Evolutionary conservation across 2,888 invertebrate species (phyloP).

Genomic region (Chalcosyrphus nemorum): DNA sequence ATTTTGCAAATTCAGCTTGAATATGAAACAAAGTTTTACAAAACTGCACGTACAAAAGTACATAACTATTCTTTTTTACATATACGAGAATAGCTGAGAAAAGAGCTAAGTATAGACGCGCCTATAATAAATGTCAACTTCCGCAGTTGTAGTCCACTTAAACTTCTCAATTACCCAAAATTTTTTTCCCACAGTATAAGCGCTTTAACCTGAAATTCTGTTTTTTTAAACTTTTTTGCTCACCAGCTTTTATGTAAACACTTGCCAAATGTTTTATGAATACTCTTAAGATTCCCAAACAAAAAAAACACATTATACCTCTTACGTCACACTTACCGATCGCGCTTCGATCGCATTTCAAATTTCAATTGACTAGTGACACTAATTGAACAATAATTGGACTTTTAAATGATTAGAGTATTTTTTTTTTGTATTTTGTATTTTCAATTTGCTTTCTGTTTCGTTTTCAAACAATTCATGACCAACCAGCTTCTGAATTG

Average conservation of each 20-base stretch:
- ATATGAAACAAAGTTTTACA: too few relatives aligned
- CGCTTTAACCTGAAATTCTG: background rate
- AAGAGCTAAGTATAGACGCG: background rate
- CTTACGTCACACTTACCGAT: constrained; percentile 36
- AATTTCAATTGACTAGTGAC: constrained; percentile 64
- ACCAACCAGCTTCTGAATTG: constrained; percentile 21
- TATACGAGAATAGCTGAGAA: too few relatives aligned
- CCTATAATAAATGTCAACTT: background rate
- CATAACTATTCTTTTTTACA: too few relatives aligned
- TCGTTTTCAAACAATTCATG: background rate
- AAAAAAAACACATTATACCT: background rate
- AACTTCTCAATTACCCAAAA: background rate
- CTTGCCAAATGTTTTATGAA: constrained; percentile 29
- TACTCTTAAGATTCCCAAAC: background rate
- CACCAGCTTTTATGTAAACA: constrained; percentile 40
- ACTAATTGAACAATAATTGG: constrained; percentile 70
- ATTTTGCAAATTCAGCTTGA: too few relatives aligned
- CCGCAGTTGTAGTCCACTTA: background rate
- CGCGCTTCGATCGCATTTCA: constrained; percentile 35
- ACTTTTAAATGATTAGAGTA: constrained; percentile 54
- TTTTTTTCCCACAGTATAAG: constrained; percentile 5
- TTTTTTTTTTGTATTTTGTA: constrained; percentile 25
- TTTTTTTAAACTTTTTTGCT: background rate
- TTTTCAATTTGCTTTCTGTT: constrained; percentile 6
- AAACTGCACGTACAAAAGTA: too few relatives aligned